Conservation (phyloP, 2,797 vertebrate genomes). For the Chelon auratus region DNA sequence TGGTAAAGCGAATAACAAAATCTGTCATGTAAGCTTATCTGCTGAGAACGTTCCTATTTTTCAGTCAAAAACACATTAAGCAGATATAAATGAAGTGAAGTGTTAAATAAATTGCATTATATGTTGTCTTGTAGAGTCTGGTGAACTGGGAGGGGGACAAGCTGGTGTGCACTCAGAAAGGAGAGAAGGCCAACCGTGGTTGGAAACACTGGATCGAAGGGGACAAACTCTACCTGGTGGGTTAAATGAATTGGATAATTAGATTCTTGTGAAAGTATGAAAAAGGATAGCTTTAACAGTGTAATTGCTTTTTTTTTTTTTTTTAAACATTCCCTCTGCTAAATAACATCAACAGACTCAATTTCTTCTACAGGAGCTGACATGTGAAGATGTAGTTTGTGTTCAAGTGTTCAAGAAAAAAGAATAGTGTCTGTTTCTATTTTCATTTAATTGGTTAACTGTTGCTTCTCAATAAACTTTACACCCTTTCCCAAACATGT, state of each 20-base stretch:
- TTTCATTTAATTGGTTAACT: slow-evolving; percentile 7
- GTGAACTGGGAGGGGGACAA: slow-evolving; percentile 91
- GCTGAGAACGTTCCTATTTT: neutral
- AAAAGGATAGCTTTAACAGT: neutral
- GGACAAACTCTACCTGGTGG: slow-evolving; percentile 88
- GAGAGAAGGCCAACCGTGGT: slow-evolving; percentile 92
- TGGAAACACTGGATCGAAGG: slow-evolving; percentile 95
- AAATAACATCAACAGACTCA: neutral
- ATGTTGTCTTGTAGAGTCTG: slow-evolving; percentile 80
- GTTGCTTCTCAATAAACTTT: slow-evolving; percentile 1
- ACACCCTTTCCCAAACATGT: slow-evolving; percentile 17
- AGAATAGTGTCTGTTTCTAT: slow-evolving; percentile 55
- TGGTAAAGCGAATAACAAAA: neutral
- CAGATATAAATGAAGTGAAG: neutral
- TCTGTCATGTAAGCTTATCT: neutral
- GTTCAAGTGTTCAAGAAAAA: slow-evolving; percentile 90
- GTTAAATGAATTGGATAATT: slow-evolving; percentile 33
- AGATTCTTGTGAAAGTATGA: neutral
- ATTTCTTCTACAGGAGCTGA: slow-evolving; percentile 85
- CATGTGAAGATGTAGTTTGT: slow-evolving; percentile 89
- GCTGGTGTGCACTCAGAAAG: slow-evolving; percentile 90
- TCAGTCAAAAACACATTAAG: neutral
- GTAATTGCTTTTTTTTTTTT: neutral
- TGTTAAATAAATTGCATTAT: neutral
- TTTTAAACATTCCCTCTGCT: neutral